A percentile compares a stretch with the other conserved stretches of the same genome.
Evolutionary conservation across 2,888 invertebrate genomes (phyloP).

Genomic region (Balanococcus diminutus): DNA sequence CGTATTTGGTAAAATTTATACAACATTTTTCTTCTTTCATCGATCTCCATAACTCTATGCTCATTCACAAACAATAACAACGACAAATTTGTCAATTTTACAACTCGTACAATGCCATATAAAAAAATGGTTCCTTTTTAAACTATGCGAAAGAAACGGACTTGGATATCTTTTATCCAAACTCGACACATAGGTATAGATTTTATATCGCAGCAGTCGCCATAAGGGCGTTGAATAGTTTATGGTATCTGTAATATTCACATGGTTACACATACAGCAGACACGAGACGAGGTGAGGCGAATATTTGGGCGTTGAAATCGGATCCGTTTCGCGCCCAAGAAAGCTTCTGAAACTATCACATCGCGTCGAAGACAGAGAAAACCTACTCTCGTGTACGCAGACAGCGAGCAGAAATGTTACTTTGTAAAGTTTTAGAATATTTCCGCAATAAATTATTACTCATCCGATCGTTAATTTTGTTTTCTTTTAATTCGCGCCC

Average conservation of each 20-base stretch:
- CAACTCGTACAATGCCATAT: background rate
- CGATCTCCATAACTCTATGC: background rate
- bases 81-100: background rate
- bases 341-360: background rate
- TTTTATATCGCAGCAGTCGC: background rate
- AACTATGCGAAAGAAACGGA: background rate
- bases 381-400: background rate
- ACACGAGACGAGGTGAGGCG: background rate
- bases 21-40: background rate
- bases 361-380: background rate
- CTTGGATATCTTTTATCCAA: too few species aligned
- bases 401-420: background rate
- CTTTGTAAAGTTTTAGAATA: slow-evolving; percentile 22
- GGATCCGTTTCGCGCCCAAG: background rate
- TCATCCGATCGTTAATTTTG: slow-evolving; percentile 24
- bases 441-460: slow-evolving; percentile 25
- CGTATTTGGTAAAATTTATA: background rate
- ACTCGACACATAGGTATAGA: background rate
- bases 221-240: background rate
- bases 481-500: slow-evolving; percentile 13
- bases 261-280: background rate
- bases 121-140: too few species aligned
- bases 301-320: background rate
- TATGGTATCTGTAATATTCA: background rate
- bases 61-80: background rate